Evolutionary conservation across 2,113 vertebrate species (phyloP).

Genomic region (Glaucomys volans): DNA sequence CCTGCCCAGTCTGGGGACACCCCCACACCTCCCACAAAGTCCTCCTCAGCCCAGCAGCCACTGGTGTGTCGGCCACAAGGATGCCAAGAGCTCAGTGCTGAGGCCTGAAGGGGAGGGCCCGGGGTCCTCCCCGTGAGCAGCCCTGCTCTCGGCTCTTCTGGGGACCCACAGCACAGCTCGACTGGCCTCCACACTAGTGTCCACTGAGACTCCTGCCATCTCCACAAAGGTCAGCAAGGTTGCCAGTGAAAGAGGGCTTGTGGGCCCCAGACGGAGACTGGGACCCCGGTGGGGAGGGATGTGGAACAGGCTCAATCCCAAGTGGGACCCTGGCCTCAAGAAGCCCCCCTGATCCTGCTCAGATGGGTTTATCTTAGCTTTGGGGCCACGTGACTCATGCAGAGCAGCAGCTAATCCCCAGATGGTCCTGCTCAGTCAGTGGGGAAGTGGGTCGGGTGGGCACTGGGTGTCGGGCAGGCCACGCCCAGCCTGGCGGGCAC

Average conservation of each 20-base stretch:
- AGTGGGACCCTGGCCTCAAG: not conserved
- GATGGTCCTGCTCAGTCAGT: constrained; percentile 39
- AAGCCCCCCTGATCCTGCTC: constrained; percentile 55
- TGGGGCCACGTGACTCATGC: constrained; percentile 70
- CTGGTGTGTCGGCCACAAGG: rapidly evolving
- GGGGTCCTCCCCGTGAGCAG: not conserved
- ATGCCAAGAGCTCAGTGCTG: not conserved
- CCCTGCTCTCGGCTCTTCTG: no score
- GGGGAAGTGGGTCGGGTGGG: not conserved
- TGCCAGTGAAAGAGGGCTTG: not conserved
- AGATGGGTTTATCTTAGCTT: constrained; percentile 74
- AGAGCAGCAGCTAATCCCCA: constrained; percentile 76
- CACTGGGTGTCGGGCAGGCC: not conserved
- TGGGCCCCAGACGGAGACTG: not conserved
- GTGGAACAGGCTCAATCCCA: not conserved
- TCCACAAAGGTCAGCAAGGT: not conserved
- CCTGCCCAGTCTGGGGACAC: not conserved
- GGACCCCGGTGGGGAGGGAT: no score
- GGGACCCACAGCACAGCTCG: not conserved
- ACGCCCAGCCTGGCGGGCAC: not conserved
- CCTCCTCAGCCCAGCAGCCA: not conserved
- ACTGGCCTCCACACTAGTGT: not conserved
- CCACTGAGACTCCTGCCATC: no score
- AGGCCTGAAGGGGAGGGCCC: not conserved
- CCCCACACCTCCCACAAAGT: not conserved